phyloP scores from a whole-genome alignment of 2,113 vertebrate species.

The Oreochromis spilurus region DNA sequence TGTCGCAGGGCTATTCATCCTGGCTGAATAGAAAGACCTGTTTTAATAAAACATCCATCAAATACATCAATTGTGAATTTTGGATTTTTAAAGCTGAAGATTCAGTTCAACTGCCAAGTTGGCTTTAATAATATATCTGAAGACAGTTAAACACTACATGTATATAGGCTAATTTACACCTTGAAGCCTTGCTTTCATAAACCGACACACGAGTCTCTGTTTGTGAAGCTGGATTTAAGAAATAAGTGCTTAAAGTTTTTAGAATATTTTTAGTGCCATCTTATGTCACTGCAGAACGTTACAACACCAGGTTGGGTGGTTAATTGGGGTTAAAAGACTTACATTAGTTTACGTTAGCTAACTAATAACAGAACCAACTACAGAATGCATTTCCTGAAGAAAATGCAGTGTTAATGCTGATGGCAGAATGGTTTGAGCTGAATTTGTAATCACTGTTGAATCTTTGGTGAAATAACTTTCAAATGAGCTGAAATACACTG shows the following conservation, averaged over 20 bases:
- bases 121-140: not conserved
- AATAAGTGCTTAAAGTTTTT: not conserved
- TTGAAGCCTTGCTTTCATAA: not conserved
- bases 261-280: not conserved
- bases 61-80: not conserved
- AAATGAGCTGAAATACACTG: not conserved
- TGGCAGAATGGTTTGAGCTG: not conserved
- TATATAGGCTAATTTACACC: not conserved
- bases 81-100: not conserved
- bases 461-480: not conserved
- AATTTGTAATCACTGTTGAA: not conserved
- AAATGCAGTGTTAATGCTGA: not conserved
- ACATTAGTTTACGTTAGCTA: not conserved
- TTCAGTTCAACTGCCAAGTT: not conserved
- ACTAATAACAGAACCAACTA: not conserved
- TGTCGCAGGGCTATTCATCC: not conserved
- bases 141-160: not conserved
- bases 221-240: not conserved
- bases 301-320: not conserved
- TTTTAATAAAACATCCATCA: not conserved
- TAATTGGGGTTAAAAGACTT: not conserved
- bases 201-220: not conserved
- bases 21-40: not conserved
- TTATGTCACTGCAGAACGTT: not conserved
- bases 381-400: not conserved